A percentile compares a stretch with the other conserved stretches of the same genome.
phyloP scores from a whole-genome alignment of 2,888 invertebrate species.

The Melinopterus prodromus region DNA sequence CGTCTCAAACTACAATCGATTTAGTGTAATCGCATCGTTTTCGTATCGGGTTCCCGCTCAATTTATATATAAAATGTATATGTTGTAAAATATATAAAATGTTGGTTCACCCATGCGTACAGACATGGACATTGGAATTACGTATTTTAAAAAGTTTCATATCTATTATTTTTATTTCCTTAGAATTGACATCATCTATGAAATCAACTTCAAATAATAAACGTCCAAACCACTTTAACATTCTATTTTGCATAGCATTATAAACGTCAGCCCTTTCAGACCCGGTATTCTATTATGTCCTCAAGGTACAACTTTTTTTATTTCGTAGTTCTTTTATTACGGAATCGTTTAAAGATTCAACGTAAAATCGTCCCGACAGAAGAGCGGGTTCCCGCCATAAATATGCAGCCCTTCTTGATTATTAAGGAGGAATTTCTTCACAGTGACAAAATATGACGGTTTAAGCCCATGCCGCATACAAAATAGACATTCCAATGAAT shows the following conservation, averaged over 20 bases:
- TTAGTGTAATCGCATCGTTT: too few relatives aligned
- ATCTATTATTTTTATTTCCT: conserved; percentile 5
- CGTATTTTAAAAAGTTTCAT: neutral
- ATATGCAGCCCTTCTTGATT: neutral
- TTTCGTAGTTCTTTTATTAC: neutral
- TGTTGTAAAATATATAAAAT: too few relatives aligned
- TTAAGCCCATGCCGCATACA: neutral
- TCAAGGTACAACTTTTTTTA: neutral
- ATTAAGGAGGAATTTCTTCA: neutral
- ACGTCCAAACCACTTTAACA: too few relatives aligned
- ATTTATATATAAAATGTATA: too few relatives aligned
- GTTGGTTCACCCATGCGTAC: too few relatives aligned
- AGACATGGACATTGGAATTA: too few relatives aligned
- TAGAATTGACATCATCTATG: conserved; percentile 6
- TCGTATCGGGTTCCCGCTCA: too few relatives aligned
- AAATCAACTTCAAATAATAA: neutral
- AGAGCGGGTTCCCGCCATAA: neutral
- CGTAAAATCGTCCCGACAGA: neutral
- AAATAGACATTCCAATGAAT: conserved; percentile 4
- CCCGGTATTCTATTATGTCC: neutral
- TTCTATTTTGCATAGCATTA: neutral
- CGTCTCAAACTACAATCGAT: too few relatives aligned
- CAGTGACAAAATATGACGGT: conserved; percentile 4
- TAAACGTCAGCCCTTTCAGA: neutral
- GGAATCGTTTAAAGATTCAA: neutral